These are phyloP conservation scores for Drosophila melanogaster DNA, from an alignment of 1,140 invertebrate species.

Conservation along the genomic window DNA sequence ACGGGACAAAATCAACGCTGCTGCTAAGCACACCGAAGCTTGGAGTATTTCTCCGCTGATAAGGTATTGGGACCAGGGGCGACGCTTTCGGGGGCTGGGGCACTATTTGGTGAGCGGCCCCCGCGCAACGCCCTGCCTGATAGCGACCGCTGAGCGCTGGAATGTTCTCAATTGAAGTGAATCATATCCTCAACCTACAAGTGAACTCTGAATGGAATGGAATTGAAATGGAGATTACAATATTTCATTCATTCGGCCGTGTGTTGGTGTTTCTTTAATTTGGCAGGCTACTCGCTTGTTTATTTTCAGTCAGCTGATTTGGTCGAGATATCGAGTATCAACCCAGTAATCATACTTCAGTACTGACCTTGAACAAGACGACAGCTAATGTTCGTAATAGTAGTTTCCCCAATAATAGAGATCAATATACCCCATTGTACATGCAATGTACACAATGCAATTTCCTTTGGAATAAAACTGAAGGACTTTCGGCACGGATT, in stretches of 20 bases:
- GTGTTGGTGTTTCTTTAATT: constrained; percentile 7
- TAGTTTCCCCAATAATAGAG: too few relatives aligned
- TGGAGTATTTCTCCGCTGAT: constrained; percentile 34
- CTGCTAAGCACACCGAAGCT: constrained; percentile 28
- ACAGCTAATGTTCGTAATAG: too few relatives aligned
- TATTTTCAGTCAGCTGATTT: constrained; percentile 5
- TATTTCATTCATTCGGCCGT: constrained; percentile 31
- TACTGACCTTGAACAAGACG: background rate
- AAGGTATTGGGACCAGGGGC: constrained; percentile 5
- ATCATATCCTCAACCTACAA: constrained; percentile 80
- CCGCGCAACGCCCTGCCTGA: constrained; percentile 5
- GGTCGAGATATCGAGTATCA: background rate
- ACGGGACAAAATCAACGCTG: background rate
- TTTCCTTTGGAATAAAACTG: background rate
- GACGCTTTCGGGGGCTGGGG: background rate
- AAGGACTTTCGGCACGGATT: constrained; percentile 1
- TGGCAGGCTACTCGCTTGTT: background rate
- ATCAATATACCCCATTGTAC: too few relatives aligned
- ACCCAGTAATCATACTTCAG: background rate
- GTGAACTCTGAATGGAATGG: constrained; percentile 67
- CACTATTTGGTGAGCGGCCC: background rate
- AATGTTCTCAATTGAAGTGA: constrained; percentile 77
- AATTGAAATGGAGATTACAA: constrained; percentile 72
- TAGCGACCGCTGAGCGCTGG: constrained; percentile 35
- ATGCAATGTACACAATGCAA: too few relatives aligned